These are phyloP conservation scores for Sinotaia quadrata DNA, from an alignment of 2,888 invertebrate genomes.

Conservation along the genomic window DNA sequence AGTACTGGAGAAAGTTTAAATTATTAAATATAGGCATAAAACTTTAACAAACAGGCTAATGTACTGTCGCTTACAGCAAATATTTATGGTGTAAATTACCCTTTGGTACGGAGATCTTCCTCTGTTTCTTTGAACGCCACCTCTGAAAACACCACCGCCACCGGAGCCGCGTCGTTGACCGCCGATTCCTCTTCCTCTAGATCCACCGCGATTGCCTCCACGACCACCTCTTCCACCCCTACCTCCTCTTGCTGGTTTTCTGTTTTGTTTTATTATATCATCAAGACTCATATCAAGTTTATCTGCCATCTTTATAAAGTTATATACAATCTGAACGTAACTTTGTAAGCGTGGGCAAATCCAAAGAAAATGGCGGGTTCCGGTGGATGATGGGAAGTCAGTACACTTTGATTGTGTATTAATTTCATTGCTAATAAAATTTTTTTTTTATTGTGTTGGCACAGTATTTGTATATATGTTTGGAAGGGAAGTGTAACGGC, in stretches of 20 bases:
- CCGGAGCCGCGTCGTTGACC: conserved; percentile 56
- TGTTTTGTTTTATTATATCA: conserved; percentile 89
- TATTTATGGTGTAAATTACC: too few relatives aligned
- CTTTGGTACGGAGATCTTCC: conserved; percentile 33
- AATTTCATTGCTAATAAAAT: too few relatives aligned
- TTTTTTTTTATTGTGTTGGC: too few relatives aligned
- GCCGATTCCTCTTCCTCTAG: conserved; percentile 65
- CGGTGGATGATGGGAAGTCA: conserved; percentile 35
- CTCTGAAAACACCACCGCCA: conserved; percentile 70
- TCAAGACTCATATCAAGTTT: conserved; percentile 98
- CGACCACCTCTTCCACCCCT: conserved; percentile 73
- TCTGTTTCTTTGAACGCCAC: conserved; percentile 63
- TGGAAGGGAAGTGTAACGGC: too few relatives aligned
- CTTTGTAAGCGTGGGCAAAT: conserved; percentile 10
- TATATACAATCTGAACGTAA: conserved; percentile 25
- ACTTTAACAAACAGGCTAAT: too few relatives aligned
- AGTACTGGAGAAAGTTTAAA: too few relatives aligned
- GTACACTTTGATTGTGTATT: too few relatives aligned
- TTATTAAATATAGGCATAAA: too few relatives aligned
- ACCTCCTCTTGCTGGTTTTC: conserved; percentile 78
- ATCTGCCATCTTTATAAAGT: conserved; percentile 83
- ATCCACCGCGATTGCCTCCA: conserved; percentile 69
- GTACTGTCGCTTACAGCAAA: too few relatives aligned
- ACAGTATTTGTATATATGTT: too few relatives aligned
- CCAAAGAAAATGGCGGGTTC: conserved; percentile 46